Base-by-base conservation (phyloP, 2,888 invertebrate species). In the Stenoptilia bipunctidactyla region DNA sequence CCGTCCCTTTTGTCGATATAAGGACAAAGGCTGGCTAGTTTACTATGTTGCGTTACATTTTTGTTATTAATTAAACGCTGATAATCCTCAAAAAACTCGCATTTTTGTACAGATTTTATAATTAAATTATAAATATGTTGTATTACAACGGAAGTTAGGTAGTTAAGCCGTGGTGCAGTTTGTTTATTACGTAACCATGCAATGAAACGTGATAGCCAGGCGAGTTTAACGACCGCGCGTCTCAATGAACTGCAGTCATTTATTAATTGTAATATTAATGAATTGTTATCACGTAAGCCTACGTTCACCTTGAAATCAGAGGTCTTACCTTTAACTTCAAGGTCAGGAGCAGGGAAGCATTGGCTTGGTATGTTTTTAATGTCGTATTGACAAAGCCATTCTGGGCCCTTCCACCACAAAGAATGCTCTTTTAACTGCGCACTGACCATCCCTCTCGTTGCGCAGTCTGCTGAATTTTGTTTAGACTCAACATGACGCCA, bases 391-490 rank as follows among this genome's bases (percentile, higher is more conserved):
- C 6, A 14, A 13, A 34, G 34, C 34, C 34, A 34, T 14, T 13
- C 8, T 8, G 34, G 34, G 6, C 34, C 34, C 13, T 34, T 4
- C 34, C 34, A 34, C 34, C 34, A 34, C 13, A 34, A 13, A 13
- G 13, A 13, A 34, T 34, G 6, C 8, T 14, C 13, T 13, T 12
- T 14, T 14, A 34, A 14, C 8, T 13, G 13, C 13, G 5, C 8
- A 6, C 4, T 9, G 9, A 14, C 13, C 13, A 13, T 14, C 13
- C 34, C 34, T 13, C 34, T 34, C 8, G 34, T 34, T 8, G 49
- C 48, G 13, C 45, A 47, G 36, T 51, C 49, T 6, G 51, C 47
- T 1, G 47, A 41, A 20, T 49, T 50, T 30, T 50, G 40, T 2
- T 34, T 39, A 1, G 49, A 46, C 34, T 42, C 45, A 1, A 51